Conservation (phyloP, 2,113 vertebrate species). For the Mus musculus region GRCm39 chrX:20708501-20709000, state of each 20-base stretch:
- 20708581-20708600: constrained; percentile 91
- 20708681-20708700: constrained; percentile 90
- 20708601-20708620: constrained; percentile 96
- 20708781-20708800: accelerated
- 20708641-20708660: constrained; percentile 95
- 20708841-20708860: not conserved
- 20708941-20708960: not conserved
- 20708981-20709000: not conserved
- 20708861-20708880: not conserved
- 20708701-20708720: constrained; percentile 86
- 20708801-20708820: not conserved
- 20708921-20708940: not conserved
- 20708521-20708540: constrained; percentile 96
- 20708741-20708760: accelerated
- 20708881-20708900: not conserved
- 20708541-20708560: constrained; percentile 94
- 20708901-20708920: not conserved
- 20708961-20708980: not conserved
- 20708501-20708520: constrained; percentile 94
- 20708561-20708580: constrained; percentile 93
- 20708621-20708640: constrained; percentile 95
- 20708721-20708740: accelerated
- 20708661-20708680: constrained; percentile 87
- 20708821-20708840: not conserved
- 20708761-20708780: accelerated